These are phyloP conservation scores for Chironomus riparius DNA, from an alignment of 2,888 invertebrate species.

Conservation along the genomic window DNA sequence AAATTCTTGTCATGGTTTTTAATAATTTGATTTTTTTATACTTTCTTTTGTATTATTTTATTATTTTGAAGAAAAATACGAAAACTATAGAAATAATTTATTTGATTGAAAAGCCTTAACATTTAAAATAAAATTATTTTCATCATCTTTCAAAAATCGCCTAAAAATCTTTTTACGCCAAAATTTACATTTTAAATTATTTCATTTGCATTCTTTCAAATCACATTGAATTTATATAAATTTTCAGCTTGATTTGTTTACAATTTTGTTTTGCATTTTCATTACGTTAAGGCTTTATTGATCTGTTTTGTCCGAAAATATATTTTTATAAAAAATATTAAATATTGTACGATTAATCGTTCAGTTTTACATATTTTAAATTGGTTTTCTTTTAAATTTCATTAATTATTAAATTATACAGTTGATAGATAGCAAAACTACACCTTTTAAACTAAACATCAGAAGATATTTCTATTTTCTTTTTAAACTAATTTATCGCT, in stretches of 20 bases:
- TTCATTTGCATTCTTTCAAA: neutral
- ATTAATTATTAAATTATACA: no score
- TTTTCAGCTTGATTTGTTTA: neutral
- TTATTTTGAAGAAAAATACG: no score
- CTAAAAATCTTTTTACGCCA: neutral
- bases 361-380: neutral
- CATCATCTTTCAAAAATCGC: neutral
- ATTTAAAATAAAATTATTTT: neutral
- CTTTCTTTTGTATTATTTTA: no score
- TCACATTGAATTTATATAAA: neutral
- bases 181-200: neutral
- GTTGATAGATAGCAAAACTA: no score
- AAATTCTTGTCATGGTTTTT: no score
- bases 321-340: neutral
- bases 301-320: conserved; percentile 4
- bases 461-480: no score
- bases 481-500: no score
- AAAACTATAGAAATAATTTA: no score
- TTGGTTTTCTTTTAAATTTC: no score
- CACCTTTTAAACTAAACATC: no score
- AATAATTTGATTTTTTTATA: no score
- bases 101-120: conserved; percentile 1
- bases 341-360: neutral
- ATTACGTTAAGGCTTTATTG: neutral
- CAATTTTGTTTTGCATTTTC: neutral